phyloP scores from a whole-genome alignment of 2,113 vertebrate species.

The Ardeotis arabs region DNA sequence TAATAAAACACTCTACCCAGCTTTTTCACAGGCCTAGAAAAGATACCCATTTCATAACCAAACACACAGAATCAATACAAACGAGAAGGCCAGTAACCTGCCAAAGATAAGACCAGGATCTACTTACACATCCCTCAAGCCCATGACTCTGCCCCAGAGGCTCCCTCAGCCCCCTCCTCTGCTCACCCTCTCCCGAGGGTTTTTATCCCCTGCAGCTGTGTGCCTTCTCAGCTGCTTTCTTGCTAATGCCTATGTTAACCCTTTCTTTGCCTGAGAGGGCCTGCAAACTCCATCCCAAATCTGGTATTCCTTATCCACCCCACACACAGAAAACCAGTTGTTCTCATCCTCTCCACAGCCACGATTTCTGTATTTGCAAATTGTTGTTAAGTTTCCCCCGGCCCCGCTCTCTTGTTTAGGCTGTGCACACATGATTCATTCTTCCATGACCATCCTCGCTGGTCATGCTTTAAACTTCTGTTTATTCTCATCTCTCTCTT shows the following conservation, averaged over 20 bases:
- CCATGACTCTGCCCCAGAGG: background rate
- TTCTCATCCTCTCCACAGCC: background rate
- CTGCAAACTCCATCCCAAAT: background rate
- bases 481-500: background rate
- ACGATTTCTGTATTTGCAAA: background rate
- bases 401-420: background rate
- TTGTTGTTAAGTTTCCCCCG: background rate
- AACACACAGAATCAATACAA: background rate
- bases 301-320: background rate
- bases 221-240: constrained; percentile 56
- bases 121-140: background rate
- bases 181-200: background rate
- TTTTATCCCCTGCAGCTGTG: constrained; percentile 65
- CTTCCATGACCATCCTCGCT: background rate
- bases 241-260: constrained; percentile 40
- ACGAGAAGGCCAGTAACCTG: background rate
- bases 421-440: background rate
- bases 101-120: background rate
- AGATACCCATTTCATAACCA: background rate
- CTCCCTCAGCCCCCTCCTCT: background rate
- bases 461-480: background rate
- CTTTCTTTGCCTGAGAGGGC: background rate
- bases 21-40: background rate
- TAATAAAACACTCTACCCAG: background rate
- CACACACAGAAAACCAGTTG: background rate